phyloP scores from a whole-genome alignment of 2,888 invertebrate species.

The Nineta flava region DNA sequence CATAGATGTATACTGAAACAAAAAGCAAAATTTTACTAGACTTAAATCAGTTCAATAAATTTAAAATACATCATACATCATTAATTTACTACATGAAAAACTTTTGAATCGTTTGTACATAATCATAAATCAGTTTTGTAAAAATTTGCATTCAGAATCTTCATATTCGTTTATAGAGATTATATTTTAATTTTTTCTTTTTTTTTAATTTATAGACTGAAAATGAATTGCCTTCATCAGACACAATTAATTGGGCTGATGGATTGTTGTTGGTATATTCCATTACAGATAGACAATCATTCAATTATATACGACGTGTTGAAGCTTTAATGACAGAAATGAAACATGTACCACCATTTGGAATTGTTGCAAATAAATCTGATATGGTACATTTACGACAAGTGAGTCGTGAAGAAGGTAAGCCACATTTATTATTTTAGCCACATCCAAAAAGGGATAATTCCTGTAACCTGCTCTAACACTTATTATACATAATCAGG shows the following conservation, averaged over 20 bases:
- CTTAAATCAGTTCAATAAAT: too few species aligned
- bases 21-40: too few species aligned
- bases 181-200: neutral
- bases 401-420: constrained; percentile 77
- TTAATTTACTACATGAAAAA: too few species aligned
- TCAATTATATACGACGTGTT: constrained; percentile 64
- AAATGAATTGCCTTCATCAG: constrained; percentile 50
- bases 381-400: constrained; percentile 83
- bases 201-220: constrained; percentile 41
- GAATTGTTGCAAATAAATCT: constrained; percentile 80
- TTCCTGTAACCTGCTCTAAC: too few species aligned
- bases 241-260: constrained; percentile 78
- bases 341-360: constrained; percentile 57
- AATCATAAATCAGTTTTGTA: too few species aligned
- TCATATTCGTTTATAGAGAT: too few species aligned
- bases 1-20: too few species aligned
- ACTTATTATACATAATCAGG: too few species aligned
- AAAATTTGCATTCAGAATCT: too few species aligned
- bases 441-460: neutral
- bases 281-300: constrained; percentile 72
- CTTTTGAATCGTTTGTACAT: too few species aligned
- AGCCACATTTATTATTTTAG: constrained; percentile 42
- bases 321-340: constrained; percentile 41
- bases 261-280: constrained; percentile 79
- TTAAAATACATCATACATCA: too few species aligned